Evolutionary conservation across 2,113 vertebrate genomes (phyloP), one percentile per base, ranked within the genome.

Genomic region (Numenius arquata): DNA sequence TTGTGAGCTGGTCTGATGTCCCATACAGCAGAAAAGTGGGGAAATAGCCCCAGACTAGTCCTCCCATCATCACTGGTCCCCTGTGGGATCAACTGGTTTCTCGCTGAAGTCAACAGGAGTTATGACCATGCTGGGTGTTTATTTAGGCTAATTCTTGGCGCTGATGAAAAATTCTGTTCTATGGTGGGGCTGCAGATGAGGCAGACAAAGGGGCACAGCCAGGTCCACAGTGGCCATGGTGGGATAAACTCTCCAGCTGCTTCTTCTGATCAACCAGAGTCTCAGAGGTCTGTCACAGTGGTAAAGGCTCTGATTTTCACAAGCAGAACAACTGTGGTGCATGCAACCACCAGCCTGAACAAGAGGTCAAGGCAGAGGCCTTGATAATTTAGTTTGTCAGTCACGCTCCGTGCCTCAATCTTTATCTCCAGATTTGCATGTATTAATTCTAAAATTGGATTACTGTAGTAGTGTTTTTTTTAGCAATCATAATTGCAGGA

Each of bases 311-410:
- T 20, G 7, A 3, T 67, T 84, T 71, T 43, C 67, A 71, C 27
- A 80, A 58, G 56, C 14, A 90, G n/a, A 90, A 74, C 20, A 62
- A 78, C n/a, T 77, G 14, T 5, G 1, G 5, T 34, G 58, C 2
- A 1, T 22, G 5, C 0, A 1, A 19, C 19, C 18, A 30, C 8
- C 6, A 0, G 0, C 6, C 48, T 17, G 15, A 85, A 48, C 17
- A 62, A 66, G 47, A 78, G 34, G 25, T 53, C 56, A 75, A 2
- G 8, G n/a, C 4, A 8, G n/a, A 88, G 29, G 17, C 21, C 20
- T 11, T 55, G 11, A 15, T 25, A 45, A 71, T 59, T 77, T 34
- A 7, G 15, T 56, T 93, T 75, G 43, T 34, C 47, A 92, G 23
- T 47, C 22, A 19, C 12, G 25, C 26, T 15, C n/a, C 21, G 17